Evolutionary conservation across 64 coral and sea anemone species (phyloP).

Genomic region (Hydrozoanthus tunicans): DNA sequence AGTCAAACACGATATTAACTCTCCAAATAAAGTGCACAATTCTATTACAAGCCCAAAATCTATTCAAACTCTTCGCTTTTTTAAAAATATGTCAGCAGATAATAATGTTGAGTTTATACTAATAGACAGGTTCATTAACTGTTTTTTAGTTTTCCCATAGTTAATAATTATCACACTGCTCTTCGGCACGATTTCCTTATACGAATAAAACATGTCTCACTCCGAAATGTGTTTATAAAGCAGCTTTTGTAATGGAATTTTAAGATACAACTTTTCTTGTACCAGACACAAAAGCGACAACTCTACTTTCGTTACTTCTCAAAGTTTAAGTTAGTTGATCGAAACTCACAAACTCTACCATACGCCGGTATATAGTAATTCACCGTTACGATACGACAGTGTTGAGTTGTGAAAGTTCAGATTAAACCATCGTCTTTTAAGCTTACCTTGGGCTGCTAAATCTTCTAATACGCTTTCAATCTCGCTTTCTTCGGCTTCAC

Average conservation of each 20-base stretch:
- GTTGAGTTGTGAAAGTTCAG: neutral
- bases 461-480: constrained; percentile 35
- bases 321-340: neutral
- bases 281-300: neutral
- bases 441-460: constrained; percentile 35
- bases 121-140: neutral
- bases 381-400: neutral
- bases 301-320: neutral
- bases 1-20: neutral
- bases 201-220: neutral
- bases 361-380: neutral
- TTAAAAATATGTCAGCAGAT: neutral
- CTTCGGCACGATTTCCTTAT: neutral
- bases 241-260: neutral
- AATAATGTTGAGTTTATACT: neutral
- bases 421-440: neutral
- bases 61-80: neutral
- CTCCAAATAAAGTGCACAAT: neutral
- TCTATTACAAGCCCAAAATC: neutral
- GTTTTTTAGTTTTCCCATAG: neutral
- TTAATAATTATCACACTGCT: neutral
- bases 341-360: neutral
- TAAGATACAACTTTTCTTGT: neutral
- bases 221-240: neutral
- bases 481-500: constrained; percentile 29